These are phyloP conservation scores for Carpatolechia fugitivella DNA, from an alignment of 2,888 invertebrate genomes.

Conservation along the genomic window DNA sequence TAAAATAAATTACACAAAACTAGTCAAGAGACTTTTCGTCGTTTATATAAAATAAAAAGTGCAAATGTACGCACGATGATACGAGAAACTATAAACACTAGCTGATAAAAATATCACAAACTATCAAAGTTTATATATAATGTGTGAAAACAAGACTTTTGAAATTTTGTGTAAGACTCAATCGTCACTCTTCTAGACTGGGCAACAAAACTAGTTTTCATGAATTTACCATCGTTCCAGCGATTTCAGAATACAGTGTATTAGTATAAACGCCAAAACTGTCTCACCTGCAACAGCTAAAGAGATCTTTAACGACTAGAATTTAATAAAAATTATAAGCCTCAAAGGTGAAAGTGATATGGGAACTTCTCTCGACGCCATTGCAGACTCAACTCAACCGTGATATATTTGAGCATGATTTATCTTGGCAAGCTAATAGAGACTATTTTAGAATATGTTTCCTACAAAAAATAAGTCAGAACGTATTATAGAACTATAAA, in stretches of 20 bases:
- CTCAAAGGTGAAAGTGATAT: slow-evolving; percentile 34
- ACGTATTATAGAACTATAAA: neutral
- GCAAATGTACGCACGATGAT: too few species aligned
- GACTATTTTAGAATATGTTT: neutral
- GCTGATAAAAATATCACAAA: too few species aligned
- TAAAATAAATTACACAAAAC: too few species aligned
- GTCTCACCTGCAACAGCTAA: slow-evolving; percentile 39
- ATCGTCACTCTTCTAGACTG: too few species aligned
- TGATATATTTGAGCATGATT: slow-evolving; percentile 28
- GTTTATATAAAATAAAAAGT: too few species aligned
- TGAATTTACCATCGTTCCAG: too few species aligned
- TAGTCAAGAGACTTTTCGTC: too few species aligned
- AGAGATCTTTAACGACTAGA: slow-evolving; percentile 57
- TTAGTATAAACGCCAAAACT: slow-evolving; percentile 6
- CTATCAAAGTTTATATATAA: too few species aligned
- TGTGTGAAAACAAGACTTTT: too few species aligned
- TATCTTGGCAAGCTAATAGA: slow-evolving; percentile 1
- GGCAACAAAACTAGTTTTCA: neutral
- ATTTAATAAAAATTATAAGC: slow-evolving; percentile 36
- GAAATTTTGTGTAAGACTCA: too few species aligned
- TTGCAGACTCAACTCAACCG: slow-evolving; percentile 41
- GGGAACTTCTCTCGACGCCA: slow-evolving; percentile 31
- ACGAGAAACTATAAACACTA: too few species aligned
- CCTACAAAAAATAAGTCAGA: neutral
- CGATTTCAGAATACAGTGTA: too few species aligned